Percentiles rank a stretch among this genome's conserved stretches.
Evolutionary conservation across 1,140 invertebrate genomes (phyloP).

Genomic region (Plutomurus gul): DNA sequence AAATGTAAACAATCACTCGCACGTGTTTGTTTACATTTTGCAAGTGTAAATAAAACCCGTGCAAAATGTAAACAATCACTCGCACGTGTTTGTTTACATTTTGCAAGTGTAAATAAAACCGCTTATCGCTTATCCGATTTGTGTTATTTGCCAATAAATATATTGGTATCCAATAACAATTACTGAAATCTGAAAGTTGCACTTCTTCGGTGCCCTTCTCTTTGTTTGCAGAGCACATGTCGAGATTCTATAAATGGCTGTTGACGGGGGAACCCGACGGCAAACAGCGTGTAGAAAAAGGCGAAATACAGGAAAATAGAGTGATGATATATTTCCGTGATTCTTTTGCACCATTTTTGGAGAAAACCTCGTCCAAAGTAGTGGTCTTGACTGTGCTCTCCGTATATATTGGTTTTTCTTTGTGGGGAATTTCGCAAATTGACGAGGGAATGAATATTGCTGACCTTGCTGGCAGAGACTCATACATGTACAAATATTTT

Average conservation of each 20-base stretch:
- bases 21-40: too few species aligned
- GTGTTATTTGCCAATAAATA: too few species aligned
- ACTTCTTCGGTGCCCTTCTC: too few species aligned
- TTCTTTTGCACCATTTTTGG: constrained; percentile 74
- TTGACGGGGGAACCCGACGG: background rate
- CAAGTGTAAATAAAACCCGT: too few species aligned
- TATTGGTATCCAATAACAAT: too few species aligned
- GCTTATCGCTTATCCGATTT: too few species aligned
- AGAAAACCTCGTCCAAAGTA: constrained; percentile 73
- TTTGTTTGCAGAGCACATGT: background rate
- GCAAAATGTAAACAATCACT: too few species aligned
- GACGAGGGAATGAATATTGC: constrained; percentile 85
- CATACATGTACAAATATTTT: constrained; percentile 86
- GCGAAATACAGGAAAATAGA: constrained; percentile 67
- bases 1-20: too few species aligned
- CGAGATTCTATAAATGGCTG: background rate
- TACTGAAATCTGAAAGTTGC: too few species aligned
- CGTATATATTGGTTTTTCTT: constrained; percentile 77
- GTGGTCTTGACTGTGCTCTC: constrained; percentile 68
- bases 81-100: too few species aligned
- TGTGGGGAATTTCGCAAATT: constrained; percentile 83
- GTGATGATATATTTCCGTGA: constrained; percentile 87
- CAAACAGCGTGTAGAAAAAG: too few species aligned
- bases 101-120: too few species aligned
- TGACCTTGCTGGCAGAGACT: constrained; percentile 82